These are phyloP conservation scores for Corapipo altera DNA, from an alignment of 2,113 vertebrate species.

Conservation along the genomic window DNA sequence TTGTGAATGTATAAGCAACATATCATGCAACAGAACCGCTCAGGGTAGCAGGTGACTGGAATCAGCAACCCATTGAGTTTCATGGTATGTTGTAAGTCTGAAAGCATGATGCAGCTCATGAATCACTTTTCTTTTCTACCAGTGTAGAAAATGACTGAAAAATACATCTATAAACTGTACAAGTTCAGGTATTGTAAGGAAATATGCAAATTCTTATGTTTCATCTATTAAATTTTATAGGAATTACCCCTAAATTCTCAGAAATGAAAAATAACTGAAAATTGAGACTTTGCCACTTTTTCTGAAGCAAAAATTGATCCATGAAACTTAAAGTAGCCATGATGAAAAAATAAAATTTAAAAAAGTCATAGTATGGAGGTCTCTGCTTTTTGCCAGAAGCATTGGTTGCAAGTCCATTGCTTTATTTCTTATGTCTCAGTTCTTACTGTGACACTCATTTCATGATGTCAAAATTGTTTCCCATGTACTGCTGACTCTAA, in stretches of 20 bases:
- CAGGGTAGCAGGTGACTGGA: not conserved
- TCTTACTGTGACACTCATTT: not conserved
- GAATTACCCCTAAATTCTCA: not conserved
- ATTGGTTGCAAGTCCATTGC: not conserved
- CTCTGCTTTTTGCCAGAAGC: not conserved
- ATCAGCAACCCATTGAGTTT: not conserved
- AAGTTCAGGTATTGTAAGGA: not conserved
- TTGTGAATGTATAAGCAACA: not conserved
- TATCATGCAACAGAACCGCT: not conserved
- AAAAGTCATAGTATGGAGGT: fast-evolving
- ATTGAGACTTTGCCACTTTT: not conserved
- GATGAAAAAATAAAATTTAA: not conserved
- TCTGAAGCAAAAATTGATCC: not conserved
- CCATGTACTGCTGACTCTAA: not conserved
- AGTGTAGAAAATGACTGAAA: not conserved
- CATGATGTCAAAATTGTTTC: not conserved
- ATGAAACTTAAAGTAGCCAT: not conserved
- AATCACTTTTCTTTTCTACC: not conserved
- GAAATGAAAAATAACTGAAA: not conserved
- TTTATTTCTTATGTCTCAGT: not conserved
- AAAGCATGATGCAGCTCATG: not conserved
- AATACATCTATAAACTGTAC: not conserved
- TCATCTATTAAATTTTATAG: not conserved
- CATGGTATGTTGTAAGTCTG: not conserved
- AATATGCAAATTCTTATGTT: not conserved